A percentile compares a stretch with the other conserved stretches of the same genome.
phyloP scores from a whole-genome alignment of 2,113 vertebrate genomes.

The Cercocebus atys region DNA sequence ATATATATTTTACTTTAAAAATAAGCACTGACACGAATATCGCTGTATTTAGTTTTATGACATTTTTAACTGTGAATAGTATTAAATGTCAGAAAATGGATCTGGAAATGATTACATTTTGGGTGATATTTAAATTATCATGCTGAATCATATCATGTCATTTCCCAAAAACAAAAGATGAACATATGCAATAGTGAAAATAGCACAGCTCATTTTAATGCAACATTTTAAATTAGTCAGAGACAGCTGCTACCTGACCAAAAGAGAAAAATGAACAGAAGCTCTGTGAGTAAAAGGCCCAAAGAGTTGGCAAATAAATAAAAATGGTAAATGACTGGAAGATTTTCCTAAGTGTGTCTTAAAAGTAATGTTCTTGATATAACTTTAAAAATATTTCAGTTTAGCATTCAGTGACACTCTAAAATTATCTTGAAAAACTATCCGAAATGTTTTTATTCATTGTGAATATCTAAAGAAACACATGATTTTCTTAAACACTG shows the following conservation, averaged over 20 bases:
- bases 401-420: constrained; percentile 44
- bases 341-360: constrained; percentile 2
- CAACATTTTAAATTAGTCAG: constrained; percentile 59
- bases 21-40: constrained; percentile 19
- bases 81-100: constrained; percentile 68
- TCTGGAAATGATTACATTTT: constrained; percentile 46
- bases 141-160: constrained; percentile 22
- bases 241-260: constrained; percentile 67
- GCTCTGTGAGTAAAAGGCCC: constrained; percentile 43
- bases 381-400: constrained; percentile 54
- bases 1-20: constrained; percentile 1
- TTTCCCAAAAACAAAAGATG: constrained; percentile 53
- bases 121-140: constrained; percentile 66
- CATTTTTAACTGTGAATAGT: constrained; percentile 57
- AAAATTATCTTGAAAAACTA: constrained; percentile 52
- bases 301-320: constrained; percentile 66
- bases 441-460: neutral
- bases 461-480: constrained; percentile 29
- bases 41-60: constrained; percentile 35
- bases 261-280: constrained; percentile 60
- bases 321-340: constrained; percentile 17
- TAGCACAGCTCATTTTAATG: constrained; percentile 52
- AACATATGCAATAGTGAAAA: constrained; percentile 65
- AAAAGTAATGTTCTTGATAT: constrained; percentile 41
- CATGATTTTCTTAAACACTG: neutral